phyloP scores from a whole-genome alignment of 2,797 vertebrate species.

The Chrosomus eos region DNA sequence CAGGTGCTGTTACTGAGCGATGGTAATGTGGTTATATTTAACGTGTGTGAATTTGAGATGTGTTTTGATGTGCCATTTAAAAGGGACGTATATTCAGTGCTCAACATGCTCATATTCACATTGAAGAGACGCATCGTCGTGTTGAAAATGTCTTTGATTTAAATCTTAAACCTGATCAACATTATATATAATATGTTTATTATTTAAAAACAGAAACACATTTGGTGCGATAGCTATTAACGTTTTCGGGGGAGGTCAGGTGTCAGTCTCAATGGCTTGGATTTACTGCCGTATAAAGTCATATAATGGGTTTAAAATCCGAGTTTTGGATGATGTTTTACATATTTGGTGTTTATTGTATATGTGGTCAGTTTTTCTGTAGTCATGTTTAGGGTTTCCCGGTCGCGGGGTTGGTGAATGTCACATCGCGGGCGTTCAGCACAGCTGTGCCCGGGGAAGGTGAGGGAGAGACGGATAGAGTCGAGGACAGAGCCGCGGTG shows the following conservation, averaged over 20 bases:
- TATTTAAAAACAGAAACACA: neutral
- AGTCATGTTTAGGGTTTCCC: constrained; percentile 75
- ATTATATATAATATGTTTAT: neutral
- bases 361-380: neutral
- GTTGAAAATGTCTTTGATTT: neutral
- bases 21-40: neutral
- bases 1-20: neutral
- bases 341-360: neutral
- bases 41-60: neutral
- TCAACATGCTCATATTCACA: neutral
- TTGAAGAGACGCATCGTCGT: neutral
- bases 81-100: neutral
- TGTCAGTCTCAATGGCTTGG: constrained; percentile 10
- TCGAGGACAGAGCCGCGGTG: constrained; percentile 65
- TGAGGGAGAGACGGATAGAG: constrained; percentile 23
- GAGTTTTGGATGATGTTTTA: neutral
- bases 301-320: neutral
- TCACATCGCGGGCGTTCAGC: constrained; percentile 74
- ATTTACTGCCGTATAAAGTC: neutral
- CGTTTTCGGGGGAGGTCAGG: constrained; percentile 1
- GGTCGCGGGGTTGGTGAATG: constrained; percentile 67
- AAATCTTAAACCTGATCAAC: neutral
- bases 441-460: constrained; percentile 61
- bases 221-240: neutral
- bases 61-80: neutral